Evolutionary conservation across 2,888 invertebrate genomes (phyloP), one percentile per base, ranked within the genome.

Genomic region (Lydus trimaculatus): DNA sequence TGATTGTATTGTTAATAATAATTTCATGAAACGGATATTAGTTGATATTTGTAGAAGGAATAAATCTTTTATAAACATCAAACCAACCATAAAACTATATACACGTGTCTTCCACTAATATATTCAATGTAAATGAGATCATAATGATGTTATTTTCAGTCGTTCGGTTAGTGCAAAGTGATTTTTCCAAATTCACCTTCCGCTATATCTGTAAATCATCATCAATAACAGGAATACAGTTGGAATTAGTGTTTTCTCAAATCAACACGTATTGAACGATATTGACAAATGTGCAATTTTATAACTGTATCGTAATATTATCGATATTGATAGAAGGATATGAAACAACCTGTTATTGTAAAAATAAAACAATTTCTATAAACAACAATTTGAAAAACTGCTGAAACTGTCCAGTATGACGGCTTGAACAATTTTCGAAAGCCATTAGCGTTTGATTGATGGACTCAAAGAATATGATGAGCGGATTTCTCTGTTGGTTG

Each of bases 361-460:
- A 56, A 25, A 56, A 25, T 56, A 25, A 56, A 23, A 13, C 25
- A 48, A 15, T 56, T 56, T 25, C 56, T 56, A 5, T 25, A 13
- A 5, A 56, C 4, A 9, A 13, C 6, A n/a, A 17, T 25, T 56
- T 56, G 56, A 56, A 56, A 56, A 56, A 56, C 56, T 25, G 56
- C 56, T 13, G 8, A 56, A 15, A 56, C 25, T 56, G 56, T 56
- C 56, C 56, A 15, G 56, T 56, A 23, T 56, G 56, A 56, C 56
- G 56, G 13, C 56, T 56, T 6, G 25, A 69, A 69, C 64, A 64
- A 28, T 69, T 69, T 63, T 67, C 69, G 64, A 71, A 65, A 72
- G 72, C 68, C 67, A 73, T 73, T 73, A 73, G 67, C 36, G 65
- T 70, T 72, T 76, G 75, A 76, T 76, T 76, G 69, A 76, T 76